Conservation (phyloP, 2,797 vertebrate genomes). For the Malurus leucopterus region DNA sequence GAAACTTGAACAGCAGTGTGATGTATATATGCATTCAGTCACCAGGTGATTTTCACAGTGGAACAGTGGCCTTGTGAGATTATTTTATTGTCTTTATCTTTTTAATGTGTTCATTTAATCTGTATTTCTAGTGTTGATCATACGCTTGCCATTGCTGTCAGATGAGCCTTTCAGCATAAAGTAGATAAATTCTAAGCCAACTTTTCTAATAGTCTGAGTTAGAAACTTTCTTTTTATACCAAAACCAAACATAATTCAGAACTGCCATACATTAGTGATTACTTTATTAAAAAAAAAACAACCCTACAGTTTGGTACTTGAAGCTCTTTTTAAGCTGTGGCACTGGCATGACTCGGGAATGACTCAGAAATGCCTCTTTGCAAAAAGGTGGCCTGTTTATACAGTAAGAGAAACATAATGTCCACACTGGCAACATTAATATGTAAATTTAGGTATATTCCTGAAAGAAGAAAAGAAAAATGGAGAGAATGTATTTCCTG, state of each 20-base stretch:
- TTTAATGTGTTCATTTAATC: neutral
- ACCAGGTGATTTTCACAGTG: neutral
- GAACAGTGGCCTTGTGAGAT: neutral
- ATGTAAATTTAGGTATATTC: neutral
- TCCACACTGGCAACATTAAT: neutral
- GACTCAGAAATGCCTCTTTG: neutral
- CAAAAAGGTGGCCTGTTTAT: neutral
- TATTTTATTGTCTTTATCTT: neutral
- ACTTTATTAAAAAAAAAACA: fast-evolving
- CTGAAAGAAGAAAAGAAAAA: neutral
- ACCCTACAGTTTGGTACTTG: neutral
- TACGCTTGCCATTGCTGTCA: fast-evolving
- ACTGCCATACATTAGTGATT: neutral
- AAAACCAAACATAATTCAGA: neutral
- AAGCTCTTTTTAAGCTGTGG: neutral
- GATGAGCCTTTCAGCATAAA: too few species aligned
- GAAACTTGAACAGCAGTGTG: neutral
- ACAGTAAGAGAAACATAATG: neutral
- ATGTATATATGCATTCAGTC: neutral
- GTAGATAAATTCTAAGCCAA: neutral
- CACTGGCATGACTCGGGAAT: neutral
- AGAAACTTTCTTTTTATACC: neutral
- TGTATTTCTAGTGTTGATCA: neutral
- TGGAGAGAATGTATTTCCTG: neutral
- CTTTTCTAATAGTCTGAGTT: neutral